phyloP scores from a whole-genome alignment of 2,113 vertebrate genomes.

The Apteryx owenii region DNA sequence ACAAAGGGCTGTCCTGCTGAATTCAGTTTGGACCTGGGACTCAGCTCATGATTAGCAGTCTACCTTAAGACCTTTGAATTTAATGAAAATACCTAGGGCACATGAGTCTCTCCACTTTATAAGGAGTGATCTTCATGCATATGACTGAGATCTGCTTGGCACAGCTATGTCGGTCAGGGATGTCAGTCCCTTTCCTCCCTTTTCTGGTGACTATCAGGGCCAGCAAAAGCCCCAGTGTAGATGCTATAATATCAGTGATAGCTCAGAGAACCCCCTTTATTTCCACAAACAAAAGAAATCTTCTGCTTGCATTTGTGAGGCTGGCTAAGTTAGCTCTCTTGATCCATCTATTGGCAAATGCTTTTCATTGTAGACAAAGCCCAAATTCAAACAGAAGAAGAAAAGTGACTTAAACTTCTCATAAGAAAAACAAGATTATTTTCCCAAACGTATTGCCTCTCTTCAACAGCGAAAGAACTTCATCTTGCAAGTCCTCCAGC shows the following conservation, averaged over 20 bases:
- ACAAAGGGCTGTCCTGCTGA: neutral
- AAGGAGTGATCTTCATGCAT: neutral
- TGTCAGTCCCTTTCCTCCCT: neutral
- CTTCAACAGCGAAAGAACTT: neutral
- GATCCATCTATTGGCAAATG: neutral
- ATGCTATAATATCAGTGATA: neutral
- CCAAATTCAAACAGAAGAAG: neutral
- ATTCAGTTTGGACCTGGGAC: neutral
- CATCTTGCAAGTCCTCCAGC: neutral
- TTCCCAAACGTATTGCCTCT: neutral
- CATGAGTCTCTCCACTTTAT: neutral
- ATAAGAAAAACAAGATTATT: neutral
- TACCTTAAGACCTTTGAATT: neutral
- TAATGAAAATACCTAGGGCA: neutral
- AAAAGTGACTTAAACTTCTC: neutral
- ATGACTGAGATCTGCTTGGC: neutral
- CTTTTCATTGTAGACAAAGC: neutral
- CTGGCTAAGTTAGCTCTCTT: neutral
- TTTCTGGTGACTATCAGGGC: constrained; percentile 11
- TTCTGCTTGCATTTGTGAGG: neutral
- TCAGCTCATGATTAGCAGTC: neutral
- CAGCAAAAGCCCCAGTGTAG: neutral
- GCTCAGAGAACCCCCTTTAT: neutral
- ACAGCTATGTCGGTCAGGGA: neutral
- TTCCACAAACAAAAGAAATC: constrained; percentile 5